These are phyloP conservation scores for Tinea pellionella DNA, from an alignment of 2,888 invertebrate genomes.

Conservation along the genomic window DNA sequence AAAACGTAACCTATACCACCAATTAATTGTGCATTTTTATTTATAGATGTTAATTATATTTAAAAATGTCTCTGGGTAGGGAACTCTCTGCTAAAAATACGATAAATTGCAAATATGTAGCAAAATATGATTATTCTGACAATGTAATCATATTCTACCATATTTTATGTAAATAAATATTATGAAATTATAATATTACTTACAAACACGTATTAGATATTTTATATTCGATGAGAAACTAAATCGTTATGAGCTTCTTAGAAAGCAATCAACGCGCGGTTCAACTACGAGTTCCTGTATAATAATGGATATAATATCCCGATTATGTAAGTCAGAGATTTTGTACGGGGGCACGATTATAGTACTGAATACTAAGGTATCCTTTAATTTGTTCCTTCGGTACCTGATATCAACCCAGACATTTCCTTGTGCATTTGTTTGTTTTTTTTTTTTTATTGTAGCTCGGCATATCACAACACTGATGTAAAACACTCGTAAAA, in stretches of 20 bases:
- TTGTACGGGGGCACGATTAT: neutral
- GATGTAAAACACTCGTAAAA: no score
- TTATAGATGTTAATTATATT: no score
- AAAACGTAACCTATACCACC: no score
- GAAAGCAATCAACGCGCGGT: slow-evolving; percentile 3
- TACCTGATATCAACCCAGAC: neutral
- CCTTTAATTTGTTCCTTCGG: neutral
- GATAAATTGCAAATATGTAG: no score
- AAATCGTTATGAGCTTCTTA: slow-evolving; percentile 8
- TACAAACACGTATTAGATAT: slow-evolving; percentile 1
- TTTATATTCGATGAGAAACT: neutral
- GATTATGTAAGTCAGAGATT: neutral
- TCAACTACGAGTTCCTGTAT: neutral
- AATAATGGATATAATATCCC: slow-evolving; percentile 8
- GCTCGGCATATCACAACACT: no score
- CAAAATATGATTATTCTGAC: no score
- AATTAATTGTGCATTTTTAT: no score
- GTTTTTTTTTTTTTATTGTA: no score
- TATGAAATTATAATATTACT: neutral
- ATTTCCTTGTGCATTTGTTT: neutral
- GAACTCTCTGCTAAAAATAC: no score
- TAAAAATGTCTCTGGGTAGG: no score
- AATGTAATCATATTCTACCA: no score
- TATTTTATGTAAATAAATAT: no score
- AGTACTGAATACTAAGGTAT: neutral